A percentile compares a stretch with the other conserved stretches of the same genome.
Evolutionary conservation across 37 sponge, comb jelly and placozoan genomes (phyloP).

Genomic region (Haliclona indistincta): DNA sequence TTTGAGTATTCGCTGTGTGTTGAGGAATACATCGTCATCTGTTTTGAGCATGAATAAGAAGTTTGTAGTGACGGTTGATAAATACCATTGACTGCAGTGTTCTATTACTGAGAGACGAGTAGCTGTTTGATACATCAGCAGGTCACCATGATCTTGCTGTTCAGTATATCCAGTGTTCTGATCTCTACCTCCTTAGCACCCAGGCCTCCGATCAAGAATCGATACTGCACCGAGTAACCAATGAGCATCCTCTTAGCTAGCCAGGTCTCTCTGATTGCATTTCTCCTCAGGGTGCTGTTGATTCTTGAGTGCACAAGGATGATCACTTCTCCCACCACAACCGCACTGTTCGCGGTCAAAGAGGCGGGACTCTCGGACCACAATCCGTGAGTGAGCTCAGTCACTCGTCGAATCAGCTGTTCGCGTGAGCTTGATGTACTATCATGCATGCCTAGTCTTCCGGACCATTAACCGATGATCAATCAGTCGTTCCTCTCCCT

Average conservation of each 20-base stretch:
- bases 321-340: no score
- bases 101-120: not conserved
- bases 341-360: no score
- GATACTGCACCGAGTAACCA: not conserved
- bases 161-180: not conserved
- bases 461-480: no score
- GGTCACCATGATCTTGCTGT: slow-evolving; percentile 3
- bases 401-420: no score
- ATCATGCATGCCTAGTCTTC: no score
- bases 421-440: no score
- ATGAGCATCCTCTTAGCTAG: not conserved
- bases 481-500: no score
- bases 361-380: no score
- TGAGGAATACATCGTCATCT: slow-evolving; percentile 61
- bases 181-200: not conserved
- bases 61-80: not conserved
- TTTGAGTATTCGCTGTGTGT: not conserved
- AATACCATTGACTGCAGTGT: not conserved
- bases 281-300: not conserved
- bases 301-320: slow-evolving; percentile 32
- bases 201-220: not conserved
- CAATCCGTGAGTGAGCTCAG: no score
- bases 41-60: slow-evolving; percentile 50
- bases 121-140: slow-evolving; percentile 11
- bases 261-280: slow-evolving; percentile 52